Evolutionary conservation across 2,888 invertebrate genomes (phyloP).

Genomic region (Caenorhabditis sulstoni): DNA sequence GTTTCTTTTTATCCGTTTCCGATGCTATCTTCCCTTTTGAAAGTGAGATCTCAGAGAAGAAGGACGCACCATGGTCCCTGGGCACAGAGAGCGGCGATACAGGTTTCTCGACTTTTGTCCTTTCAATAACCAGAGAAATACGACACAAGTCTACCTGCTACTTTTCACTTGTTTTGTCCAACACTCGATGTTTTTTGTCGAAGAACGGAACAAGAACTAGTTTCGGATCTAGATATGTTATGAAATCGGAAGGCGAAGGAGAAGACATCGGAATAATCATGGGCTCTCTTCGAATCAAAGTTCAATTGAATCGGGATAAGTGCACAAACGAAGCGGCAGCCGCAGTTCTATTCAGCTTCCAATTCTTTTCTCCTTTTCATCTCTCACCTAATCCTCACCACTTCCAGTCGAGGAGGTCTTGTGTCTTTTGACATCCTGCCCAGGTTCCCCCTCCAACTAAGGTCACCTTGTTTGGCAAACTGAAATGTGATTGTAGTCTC

Average conservation of each 20-base stretch:
- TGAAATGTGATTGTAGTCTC: slow-evolving; percentile 26
- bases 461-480: slow-evolving; percentile 37
- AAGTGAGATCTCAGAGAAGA: too few species aligned
- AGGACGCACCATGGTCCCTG: too few species aligned
- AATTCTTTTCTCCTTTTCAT: slow-evolving; percentile 31
- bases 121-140: slow-evolving; percentile 12
- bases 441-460: slow-evolving; percentile 1
- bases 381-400: slow-evolving; percentile 2
- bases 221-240: slow-evolving; percentile 24
- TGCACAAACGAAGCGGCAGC: not conserved
- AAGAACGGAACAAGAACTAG: slow-evolving; percentile 34
- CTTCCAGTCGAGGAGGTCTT: slow-evolving; percentile 50
- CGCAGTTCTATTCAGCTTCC: slow-evolving; percentile 7
- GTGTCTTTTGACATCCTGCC: slow-evolving; percentile 16
- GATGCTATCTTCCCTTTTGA: slow-evolving; percentile 22
- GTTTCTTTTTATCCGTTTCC: not conserved
- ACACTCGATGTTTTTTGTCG: slow-evolving; percentile 26
- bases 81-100: too few species aligned
- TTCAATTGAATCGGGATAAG: not conserved
- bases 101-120: too few species aligned
- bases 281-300: too few species aligned
- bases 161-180: slow-evolving; percentile 41
- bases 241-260: not conserved
- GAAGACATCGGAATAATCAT: too few species aligned
- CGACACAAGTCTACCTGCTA: slow-evolving; percentile 9